These are phyloP conservation scores for Orthosia cruda DNA, from an alignment of 2,888 invertebrate genomes.

Conservation along the genomic window DNA sequence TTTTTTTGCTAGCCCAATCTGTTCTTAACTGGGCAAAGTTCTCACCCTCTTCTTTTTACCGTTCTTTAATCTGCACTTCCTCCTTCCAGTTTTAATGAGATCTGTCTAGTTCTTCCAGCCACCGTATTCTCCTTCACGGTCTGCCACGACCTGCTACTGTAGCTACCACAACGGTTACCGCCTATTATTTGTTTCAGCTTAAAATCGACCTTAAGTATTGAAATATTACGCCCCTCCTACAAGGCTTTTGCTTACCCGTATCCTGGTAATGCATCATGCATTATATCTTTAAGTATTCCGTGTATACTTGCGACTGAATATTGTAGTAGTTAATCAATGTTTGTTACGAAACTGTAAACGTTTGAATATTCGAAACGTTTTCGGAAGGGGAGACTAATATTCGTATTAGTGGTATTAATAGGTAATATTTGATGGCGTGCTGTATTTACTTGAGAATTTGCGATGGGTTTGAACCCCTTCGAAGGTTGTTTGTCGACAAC, in stretches of 20 bases:
- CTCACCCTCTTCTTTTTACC: no score
- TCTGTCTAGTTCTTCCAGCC: no score
- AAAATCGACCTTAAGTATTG: not conserved
- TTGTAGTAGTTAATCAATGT: slow-evolving; percentile 44
- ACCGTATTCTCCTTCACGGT: no score
- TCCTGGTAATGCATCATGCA: not conserved
- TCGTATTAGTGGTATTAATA: slow-evolving; percentile 41
- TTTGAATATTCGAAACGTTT: slow-evolving; percentile 33
- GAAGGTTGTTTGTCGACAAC: slow-evolving; percentile 9
- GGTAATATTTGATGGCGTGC: slow-evolving; percentile 36
- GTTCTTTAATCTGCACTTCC: no score
- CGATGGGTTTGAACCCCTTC: slow-evolving; percentile 23
- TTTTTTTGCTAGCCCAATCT: no score
- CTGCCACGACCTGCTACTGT: no score
- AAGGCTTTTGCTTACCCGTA: not conserved
- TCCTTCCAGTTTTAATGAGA: no score
- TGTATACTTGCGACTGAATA: slow-evolving; percentile 44
- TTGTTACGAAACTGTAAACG: slow-evolving; percentile 38
- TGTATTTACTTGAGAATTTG: slow-evolving; percentile 31
- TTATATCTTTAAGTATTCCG: slow-evolving; percentile 22
- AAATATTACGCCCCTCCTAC: not conserved
- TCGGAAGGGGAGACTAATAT: slow-evolving; percentile 34
- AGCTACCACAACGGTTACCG: no score
- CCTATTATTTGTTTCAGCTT: not conserved
- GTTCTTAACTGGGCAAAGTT: no score